Evolutionary conservation across 2,888 invertebrate genomes (phyloP).

Genomic region (Athripsodes cinereus): DNA sequence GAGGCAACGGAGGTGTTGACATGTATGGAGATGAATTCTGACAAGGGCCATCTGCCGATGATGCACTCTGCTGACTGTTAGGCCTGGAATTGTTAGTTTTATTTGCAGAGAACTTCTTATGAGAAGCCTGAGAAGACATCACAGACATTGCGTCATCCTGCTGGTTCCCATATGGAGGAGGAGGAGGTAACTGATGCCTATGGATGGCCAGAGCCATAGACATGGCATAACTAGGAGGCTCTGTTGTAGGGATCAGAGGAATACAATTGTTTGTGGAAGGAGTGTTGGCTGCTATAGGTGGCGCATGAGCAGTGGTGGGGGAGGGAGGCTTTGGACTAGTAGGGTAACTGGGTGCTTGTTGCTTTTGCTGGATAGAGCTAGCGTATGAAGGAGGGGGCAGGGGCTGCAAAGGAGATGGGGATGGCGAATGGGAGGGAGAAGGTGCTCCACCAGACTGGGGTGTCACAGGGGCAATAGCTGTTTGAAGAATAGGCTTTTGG

Average conservation of each 20-base stretch:
- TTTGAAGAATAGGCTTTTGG: constrained; percentile 90
- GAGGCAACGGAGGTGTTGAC: constrained; percentile 35
- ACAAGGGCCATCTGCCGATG: constrained; percentile 46
- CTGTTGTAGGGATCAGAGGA: constrained; percentile 67
- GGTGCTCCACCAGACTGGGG: constrained; percentile 57
- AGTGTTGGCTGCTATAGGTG: too few relatives aligned
- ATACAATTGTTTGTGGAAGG: constrained; percentile 41
- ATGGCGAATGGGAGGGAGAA: constrained; percentile 42
- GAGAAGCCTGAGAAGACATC: constrained; percentile 38
- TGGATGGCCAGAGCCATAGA: constrained; percentile 77
- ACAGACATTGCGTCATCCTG: constrained; percentile 40
- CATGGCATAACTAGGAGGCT: constrained; percentile 88
- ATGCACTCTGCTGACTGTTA: constrained; percentile 46
- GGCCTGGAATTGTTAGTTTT: constrained; percentile 48
- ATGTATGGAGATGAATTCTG: constrained; percentile 45
- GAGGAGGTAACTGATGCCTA: constrained; percentile 60
- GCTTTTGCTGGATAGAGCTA: constrained; percentile 72
- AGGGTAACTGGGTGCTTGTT: constrained; percentile 49
- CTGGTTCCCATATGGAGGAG: constrained; percentile 59
- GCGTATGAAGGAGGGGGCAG: constrained; percentile 76
- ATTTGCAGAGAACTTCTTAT: constrained; percentile 65
- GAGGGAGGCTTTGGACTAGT: constrained; percentile 50
- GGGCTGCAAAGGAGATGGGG: constrained; percentile 60
- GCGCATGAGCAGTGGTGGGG: constrained; percentile 49
- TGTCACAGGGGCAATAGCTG: constrained; percentile 87